A percentile compares a stretch with the other conserved stretches of the same genome.
phyloP scores from a whole-genome alignment of 2,113 vertebrate genomes.

The Pangasianodon hypophthalmus region DNA sequence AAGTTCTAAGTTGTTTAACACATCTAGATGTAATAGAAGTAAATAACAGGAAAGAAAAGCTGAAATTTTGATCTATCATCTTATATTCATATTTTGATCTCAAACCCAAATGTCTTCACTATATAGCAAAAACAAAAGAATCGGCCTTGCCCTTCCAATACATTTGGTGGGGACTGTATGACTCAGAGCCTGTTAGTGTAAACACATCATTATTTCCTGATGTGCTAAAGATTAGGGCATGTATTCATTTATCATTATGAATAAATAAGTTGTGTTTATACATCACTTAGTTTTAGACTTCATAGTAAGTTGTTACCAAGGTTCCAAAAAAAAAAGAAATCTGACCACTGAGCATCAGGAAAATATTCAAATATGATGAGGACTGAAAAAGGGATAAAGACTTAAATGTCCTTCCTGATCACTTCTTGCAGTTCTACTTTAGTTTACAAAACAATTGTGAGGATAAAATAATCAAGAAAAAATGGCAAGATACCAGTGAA shows the following conservation, averaged over 20 bases:
- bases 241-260: neutral
- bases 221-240: neutral
- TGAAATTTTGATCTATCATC: neutral
- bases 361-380: no score
- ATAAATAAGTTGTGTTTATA: neutral
- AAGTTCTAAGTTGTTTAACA: no score
- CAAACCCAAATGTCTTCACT: neutral
- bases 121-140: neutral
- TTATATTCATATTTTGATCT: neutral
- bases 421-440: neutral
- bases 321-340: neutral
- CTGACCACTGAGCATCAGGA: neutral
- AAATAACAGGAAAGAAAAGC: neutral
- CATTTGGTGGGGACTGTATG: neutral
- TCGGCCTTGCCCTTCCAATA: neutral
- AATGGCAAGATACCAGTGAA: neutral
- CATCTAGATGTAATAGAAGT: neutral
- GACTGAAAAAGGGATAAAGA: no score
- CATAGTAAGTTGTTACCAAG: no score
- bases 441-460: neutral
- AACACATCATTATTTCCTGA: neutral
- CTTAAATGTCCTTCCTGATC: no score
- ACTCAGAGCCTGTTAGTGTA: neutral
- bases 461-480: neutral
- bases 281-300: neutral